Base-by-base conservation (phyloP, 2,113 vertebrate genomes). In the Sinocyclocheilus grahami region DNA sequence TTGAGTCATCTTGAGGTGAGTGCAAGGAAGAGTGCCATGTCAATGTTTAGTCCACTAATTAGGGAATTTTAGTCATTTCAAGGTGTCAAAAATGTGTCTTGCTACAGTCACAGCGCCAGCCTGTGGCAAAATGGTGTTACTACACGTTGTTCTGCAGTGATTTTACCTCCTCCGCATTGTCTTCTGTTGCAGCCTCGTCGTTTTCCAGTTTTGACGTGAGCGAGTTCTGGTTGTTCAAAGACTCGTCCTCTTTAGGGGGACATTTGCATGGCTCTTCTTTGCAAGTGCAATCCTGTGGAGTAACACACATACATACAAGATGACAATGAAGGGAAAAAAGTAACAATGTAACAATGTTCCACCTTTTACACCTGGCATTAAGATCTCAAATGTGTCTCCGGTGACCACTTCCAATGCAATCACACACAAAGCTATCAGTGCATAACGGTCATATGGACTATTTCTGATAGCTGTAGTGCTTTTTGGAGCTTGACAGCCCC, bases 221-320 rank as follows among this genome's bases (percentile, higher is more conserved):
- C 10, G 96, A 96, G 93, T 97, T 98, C 94, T 97, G 96, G 92
- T 98, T 97, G 92, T 96, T 97, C 82, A 97, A 96, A 0, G 96
- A 92, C 33, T 98, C 97, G 78, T 97, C 97, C 89, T 97, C 97
- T 74, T 97, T 96, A 90, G 96, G 94, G 78, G 96, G 95, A 91
- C 95, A 94, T 89, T 98, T 98, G 58, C 96, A 94, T 12, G 94
- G 95, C 83, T 97, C 97, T 89, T 97, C 96, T 90, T 98, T 99
- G 92, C 91, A 91, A 3, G 96, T 93, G 37, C 94, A 97, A 86
- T 87, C 97, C 98, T 98, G 95, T 67, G 77, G 86, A 75, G 90
- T 1, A 89, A 85, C 53, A 88, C 8, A 80, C 42, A 82, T 27
- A 84, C 46, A 85, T 71, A 83, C 53, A 18, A 55, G 14, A 18